Conservation (phyloP, 2,797 vertebrate species). For the Falco rusticolus region DNA sequence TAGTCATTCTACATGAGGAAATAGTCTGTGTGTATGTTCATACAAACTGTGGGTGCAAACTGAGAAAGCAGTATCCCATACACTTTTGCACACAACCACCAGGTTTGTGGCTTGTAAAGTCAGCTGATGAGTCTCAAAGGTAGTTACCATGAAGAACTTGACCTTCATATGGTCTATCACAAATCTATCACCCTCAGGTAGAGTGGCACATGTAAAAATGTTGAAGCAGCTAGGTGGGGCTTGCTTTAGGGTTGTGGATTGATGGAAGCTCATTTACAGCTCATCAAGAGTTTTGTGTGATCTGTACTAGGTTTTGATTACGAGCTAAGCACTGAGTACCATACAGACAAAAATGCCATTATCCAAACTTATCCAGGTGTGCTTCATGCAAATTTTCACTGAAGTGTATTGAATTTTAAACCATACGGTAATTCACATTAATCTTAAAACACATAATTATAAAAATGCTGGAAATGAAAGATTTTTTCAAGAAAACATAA, state of each 20-base stretch:
- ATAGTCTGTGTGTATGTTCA: not conserved
- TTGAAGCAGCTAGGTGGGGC: constrained; percentile 1
- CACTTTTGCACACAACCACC: rapidly evolving
- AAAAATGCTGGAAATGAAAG: not conserved
- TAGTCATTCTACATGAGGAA: not conserved
- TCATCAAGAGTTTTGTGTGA: constrained; percentile 50
- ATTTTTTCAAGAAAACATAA: not conserved
- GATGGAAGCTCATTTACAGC: constrained; percentile 30
- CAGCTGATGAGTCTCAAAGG: not conserved
- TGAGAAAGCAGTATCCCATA: not conserved
- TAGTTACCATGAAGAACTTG: not conserved
- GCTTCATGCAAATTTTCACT: constrained; percentile 37
- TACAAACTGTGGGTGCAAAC: not conserved
- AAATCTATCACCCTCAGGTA: not conserved
- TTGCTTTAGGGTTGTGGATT: constrained; percentile 32
- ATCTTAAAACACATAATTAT: constrained; percentile 16
- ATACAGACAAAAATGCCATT: constrained; percentile 39
- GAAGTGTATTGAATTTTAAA: constrained; percentile 39
- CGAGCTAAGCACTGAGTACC: constrained; percentile 7
- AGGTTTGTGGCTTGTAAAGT: not conserved
- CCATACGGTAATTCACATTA: constrained; percentile 36
- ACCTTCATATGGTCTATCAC: not conserved
- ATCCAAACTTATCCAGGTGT: constrained; percentile 48
- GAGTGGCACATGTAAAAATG: not conserved
- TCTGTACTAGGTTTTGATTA: constrained; percentile 61